phyloP scores from a whole-genome alignment of 2,888 invertebrate species.

The Caenorhabditis sp. region DNA sequence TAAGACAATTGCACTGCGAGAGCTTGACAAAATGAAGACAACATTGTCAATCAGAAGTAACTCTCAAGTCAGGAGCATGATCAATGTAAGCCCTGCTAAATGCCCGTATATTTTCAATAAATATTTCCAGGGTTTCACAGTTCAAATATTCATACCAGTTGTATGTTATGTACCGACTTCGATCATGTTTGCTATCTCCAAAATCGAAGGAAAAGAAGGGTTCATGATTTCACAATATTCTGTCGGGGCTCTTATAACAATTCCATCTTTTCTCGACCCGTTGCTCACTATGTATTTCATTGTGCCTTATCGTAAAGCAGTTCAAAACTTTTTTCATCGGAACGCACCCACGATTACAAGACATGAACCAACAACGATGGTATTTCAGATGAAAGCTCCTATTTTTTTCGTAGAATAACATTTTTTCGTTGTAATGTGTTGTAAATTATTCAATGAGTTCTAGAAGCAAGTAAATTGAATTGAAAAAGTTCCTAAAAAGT shows the following conservation, averaged over 20 bases:
- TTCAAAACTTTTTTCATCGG: too few relatives aligned
- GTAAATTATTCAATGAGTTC: too few relatives aligned
- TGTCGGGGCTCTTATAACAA: conserved; percentile 1
- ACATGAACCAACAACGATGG: too few relatives aligned
- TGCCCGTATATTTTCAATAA: too few relatives aligned
- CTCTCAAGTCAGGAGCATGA: conserved; percentile 11
- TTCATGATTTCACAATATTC: conserved; percentile 16
- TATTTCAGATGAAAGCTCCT: too few relatives aligned
- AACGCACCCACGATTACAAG: too few relatives aligned
- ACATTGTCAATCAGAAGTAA: conserved; percentile 6
- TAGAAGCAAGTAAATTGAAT: too few relatives aligned
- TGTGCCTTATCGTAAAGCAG: not conserved
- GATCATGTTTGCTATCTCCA: conserved; percentile 5
- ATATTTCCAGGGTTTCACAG: conserved; percentile 21
- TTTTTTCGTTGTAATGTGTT: too few relatives aligned
- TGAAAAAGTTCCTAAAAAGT: too few relatives aligned
- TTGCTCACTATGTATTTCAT: conserved; percentile 11
- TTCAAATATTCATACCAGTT: conserved; percentile 18
- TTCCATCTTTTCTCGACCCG: conserved; percentile 20
- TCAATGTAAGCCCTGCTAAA: too few relatives aligned
- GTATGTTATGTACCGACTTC: conserved; percentile 20
- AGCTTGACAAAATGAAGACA: conserved; percentile 5
- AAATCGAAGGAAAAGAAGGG: conserved; percentile 10
- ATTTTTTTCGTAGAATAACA: too few relatives aligned
- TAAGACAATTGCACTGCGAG: conserved; percentile 11